Base-by-base conservation (phyloP, 2,113 vertebrate genomes). In the Colaptes auratus region DNA sequence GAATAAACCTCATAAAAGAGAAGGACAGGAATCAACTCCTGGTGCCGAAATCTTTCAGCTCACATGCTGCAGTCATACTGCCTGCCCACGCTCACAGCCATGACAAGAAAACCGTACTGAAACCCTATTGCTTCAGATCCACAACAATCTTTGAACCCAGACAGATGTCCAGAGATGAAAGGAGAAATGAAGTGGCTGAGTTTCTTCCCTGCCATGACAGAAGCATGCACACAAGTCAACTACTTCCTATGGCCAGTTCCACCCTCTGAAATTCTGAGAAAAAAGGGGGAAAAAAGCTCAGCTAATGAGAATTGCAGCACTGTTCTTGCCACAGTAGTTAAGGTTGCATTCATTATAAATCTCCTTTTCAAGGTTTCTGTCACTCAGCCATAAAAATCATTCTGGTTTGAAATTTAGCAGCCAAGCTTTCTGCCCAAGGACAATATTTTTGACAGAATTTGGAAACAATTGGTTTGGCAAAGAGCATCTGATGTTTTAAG, bases 381-480 rank as follows among this genome's bases (percentile, higher is more conserved):
- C 80, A 44, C n/a, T 92, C 58, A 2, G 94, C 94, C 96, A 97
- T 75, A 91, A 96, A 96, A 94, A 93, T 77, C 75, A 83, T 95
- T 92, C 90, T 89, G 85, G 80, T 58, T 23, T 94, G 94, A 95
- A 95, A 89, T 80, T 87, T 70, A 96, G 87, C 94, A 88, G 96
- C 77, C 89, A 90, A 97, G 82, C 79, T 86, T 82, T 73, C 92
- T 95, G 92, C 96, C 94, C 96, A 95, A 96, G 77, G 92, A 96
- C 90, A 95, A 94, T 89, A 96, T 96, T 96, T 97, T 92, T 92
- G 89, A 96, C 84, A 95, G 87, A 94, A 96, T 91, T 95, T 96
- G 94, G 95, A 97, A 95, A 96, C 96, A 97, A 95, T 96, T 93
- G 89, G 86, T 95, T 97, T 97, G 95, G 96, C 97, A 92, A 91